These are phyloP conservation scores for Sebastes trivittatus DNA, from an alignment of 2,797 vertebrate species.

Conservation along the genomic window DNA sequence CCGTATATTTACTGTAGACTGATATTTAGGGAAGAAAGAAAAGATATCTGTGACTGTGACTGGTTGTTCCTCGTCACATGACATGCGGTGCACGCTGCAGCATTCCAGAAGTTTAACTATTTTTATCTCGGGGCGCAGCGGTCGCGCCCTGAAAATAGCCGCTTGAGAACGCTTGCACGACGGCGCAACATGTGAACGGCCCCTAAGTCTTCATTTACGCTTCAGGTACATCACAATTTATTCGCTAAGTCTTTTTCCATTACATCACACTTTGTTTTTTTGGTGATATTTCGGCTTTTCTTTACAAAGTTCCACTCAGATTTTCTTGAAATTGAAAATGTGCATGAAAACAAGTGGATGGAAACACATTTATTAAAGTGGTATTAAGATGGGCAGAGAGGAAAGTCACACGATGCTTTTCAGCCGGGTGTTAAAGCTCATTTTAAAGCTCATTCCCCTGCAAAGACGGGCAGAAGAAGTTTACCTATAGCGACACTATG, in stretches of 20 bases:
- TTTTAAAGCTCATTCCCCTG: conserved; percentile 5
- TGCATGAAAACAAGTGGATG: neutral
- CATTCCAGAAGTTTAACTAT: too few relatives aligned
- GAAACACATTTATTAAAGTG: neutral
- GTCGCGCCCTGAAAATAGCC: too few relatives aligned
- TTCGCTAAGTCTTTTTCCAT: neutral
- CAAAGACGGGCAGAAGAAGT: conserved; percentile 4
- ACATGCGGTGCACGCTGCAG: too few relatives aligned
- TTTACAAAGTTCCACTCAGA: neutral
- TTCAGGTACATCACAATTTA: neutral
- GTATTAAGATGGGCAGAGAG: neutral
- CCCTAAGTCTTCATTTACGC: too few relatives aligned
- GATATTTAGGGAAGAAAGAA: too few relatives aligned
- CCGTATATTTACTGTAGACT: too few relatives aligned
- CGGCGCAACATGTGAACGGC: too few relatives aligned
- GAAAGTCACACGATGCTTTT: neutral
- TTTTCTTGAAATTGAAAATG: neutral
- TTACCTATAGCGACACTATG: conserved; percentile 22
- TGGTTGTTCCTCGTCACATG: too few relatives aligned
- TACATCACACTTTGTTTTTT: neutral
- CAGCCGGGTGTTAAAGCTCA: conserved; percentile 15
- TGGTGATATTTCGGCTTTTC: neutral
- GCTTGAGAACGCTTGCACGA: too few relatives aligned
- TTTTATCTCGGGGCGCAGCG: too few relatives aligned
- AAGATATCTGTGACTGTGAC: too few relatives aligned